Conservation (phyloP, 2,888 invertebrate genomes). For the Drosophila limbata region DNA sequence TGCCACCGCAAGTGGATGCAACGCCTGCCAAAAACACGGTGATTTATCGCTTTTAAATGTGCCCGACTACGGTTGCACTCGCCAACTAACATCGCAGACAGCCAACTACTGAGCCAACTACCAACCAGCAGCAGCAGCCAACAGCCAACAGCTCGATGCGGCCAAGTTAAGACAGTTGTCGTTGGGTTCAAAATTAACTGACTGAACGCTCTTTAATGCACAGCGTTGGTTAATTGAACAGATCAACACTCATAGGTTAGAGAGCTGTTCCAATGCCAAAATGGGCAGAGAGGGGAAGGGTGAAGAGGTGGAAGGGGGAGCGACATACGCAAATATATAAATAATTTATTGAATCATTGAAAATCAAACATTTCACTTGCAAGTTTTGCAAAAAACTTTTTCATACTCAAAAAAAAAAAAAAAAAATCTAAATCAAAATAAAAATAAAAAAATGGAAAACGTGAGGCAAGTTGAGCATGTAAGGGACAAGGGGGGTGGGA, state of each 20-base stretch:
- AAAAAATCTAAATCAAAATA: too few relatives aligned
- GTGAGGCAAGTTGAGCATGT: background rate
- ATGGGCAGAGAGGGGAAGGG: background rate
- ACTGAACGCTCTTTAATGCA: conserved; percentile 41
- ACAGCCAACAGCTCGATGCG: conserved; percentile 11
- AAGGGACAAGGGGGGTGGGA: background rate
- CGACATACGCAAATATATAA: conserved; percentile 75
- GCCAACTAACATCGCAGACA: conserved; percentile 42
- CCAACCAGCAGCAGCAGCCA: conserved; percentile 3
- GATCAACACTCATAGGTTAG: conserved; percentile 51
- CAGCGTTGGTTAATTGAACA: conserved; percentile 64
- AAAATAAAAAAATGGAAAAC: background rate
- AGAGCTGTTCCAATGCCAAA: background rate
- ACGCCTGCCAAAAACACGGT: conserved; percentile 73
- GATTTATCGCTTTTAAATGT: conserved; percentile 78
- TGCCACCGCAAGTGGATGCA: conserved; percentile 18
- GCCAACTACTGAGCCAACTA: conserved; percentile 11
- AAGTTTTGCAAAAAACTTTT: conserved; percentile 60
- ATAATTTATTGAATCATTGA: conserved; percentile 82
- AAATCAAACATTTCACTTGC: conserved; percentile 83
- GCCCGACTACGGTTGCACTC: conserved; percentile 59
- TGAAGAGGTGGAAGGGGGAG: background rate
- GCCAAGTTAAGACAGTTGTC: conserved; percentile 30
- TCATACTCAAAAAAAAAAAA: conserved; percentile 9
- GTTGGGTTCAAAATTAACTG: background rate